A percentile compares a stretch with the other conserved stretches of the same genome.
Conservation (phyloP, 1,140 invertebrate species). For the Pseudomyrmex dendroicus region DNA sequence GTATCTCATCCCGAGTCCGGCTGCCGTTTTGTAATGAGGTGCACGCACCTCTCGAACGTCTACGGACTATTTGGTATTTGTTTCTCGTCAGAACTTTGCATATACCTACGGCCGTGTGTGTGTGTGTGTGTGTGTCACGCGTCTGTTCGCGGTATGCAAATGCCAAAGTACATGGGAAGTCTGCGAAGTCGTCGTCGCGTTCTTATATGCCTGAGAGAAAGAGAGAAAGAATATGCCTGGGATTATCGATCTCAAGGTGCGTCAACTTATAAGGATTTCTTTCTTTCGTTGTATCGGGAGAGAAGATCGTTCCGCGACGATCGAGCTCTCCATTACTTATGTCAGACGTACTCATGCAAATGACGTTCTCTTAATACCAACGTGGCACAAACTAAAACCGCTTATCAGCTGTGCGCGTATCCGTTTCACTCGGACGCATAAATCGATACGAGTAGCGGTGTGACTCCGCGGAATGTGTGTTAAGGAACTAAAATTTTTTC, state of each 20-base stretch:
- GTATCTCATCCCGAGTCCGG: constrained; percentile 39
- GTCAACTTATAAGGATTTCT: constrained; percentile 65
- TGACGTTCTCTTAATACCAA: neutral
- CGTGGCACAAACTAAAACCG: neutral
- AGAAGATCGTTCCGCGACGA: constrained; percentile 58
- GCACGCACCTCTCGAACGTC: constrained; percentile 69
- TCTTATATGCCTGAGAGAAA: constrained; percentile 44
- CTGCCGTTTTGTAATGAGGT: constrained; percentile 66
- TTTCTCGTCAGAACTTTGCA: constrained; percentile 74
- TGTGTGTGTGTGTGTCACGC: constrained; percentile 51
- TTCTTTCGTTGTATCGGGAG: constrained; percentile 41
- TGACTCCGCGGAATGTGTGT: neutral
- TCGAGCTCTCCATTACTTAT: constrained; percentile 54
- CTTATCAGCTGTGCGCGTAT: neutral
- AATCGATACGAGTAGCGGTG: neutral
- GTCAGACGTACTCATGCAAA: neutral
- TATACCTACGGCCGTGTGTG: constrained; percentile 25
- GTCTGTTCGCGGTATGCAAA: constrained; percentile 62
- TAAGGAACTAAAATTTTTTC: constrained; percentile 2
- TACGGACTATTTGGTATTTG: constrained; percentile 70
- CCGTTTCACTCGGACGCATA: neutral
- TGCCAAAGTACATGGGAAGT: constrained; percentile 61
- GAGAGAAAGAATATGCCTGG: neutral
- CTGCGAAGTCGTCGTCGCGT: constrained; percentile 31
- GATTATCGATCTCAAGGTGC: constrained; percentile 62